phyloP scores from a whole-genome alignment of 2,113 vertebrate genomes.

The Pteruthius melanotis region DNA sequence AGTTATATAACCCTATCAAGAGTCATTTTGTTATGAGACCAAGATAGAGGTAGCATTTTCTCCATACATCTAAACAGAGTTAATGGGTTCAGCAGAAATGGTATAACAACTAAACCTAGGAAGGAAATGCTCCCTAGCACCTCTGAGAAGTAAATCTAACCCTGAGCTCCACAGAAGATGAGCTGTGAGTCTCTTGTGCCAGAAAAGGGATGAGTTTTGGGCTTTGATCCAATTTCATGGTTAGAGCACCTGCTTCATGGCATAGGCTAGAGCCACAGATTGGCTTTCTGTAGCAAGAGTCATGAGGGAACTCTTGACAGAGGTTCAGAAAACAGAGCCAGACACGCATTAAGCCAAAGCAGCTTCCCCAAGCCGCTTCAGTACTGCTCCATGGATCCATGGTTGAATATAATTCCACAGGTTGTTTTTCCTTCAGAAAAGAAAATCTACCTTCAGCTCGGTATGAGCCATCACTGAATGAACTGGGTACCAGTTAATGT shows the following conservation, averaged over 20 bases:
- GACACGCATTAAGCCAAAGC: not conserved
- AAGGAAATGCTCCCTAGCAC: not conserved
- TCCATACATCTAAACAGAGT: not conserved
- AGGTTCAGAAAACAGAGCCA: not conserved
- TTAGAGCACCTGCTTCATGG: not conserved
- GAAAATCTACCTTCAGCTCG: not conserved
- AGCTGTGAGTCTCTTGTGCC: not conserved
- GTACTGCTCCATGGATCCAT: not conserved
- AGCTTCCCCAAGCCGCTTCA: not conserved
- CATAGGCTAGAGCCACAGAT: not conserved
- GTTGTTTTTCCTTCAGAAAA: not conserved
- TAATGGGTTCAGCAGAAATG: not conserved
- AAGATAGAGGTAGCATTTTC: not conserved
- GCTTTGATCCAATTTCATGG: not conserved
- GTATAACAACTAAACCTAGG: not conserved
- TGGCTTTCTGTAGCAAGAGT: not conserved
- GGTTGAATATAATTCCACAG: not conserved
- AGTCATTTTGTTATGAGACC: constrained; percentile 4
- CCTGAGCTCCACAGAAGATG: not conserved
- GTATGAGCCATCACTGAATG: not conserved
- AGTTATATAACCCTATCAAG: constrained; percentile 9
- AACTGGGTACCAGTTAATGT: not conserved
- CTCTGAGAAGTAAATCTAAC: not conserved
- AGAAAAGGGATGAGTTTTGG: not conserved
- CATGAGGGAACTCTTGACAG: not conserved